Evolutionary conservation across 2,113 vertebrate genomes (phyloP).

Genomic region (Muntiacus muntjak): DNA sequence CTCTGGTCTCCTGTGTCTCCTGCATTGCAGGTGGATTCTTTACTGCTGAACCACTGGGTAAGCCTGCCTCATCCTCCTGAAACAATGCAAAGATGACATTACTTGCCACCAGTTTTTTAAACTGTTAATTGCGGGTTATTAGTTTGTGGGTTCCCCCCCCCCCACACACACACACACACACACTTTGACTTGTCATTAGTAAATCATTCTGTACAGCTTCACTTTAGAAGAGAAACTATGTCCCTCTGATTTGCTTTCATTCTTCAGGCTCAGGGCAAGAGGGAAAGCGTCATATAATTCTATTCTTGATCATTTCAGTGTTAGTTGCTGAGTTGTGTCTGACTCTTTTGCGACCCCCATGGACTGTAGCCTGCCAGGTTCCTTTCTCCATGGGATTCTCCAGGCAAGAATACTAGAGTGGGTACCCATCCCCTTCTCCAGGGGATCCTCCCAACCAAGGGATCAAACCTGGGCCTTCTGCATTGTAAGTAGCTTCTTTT

Average conservation of each 20-base stretch:
- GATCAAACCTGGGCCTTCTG: not conserved
- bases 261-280: not conserved
- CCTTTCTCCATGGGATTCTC: not conserved
- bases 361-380: not conserved
- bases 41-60: not conserved
- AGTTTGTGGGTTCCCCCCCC: not conserved
- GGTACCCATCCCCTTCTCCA: not conserved
- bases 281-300: not conserved
- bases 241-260: not conserved
- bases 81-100: not conserved
- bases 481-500: not conserved
- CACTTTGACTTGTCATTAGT: not conserved
- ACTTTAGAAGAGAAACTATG: not conserved
- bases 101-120: not conserved
- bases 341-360: not conserved
- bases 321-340: not conserved
- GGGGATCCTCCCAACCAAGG: not conserved
- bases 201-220: not conserved
- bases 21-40: not conserved
- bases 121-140: not conserved
- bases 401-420: not conserved
- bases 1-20: not conserved
- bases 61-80: not conserved
- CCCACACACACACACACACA: too few species aligned
- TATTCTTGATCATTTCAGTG: not conserved